A percentile compares a stretch with the other conserved stretches of the same genome.
Evolutionary conservation across 1,140 invertebrate species (phyloP).

Genomic region (Samia ricini): DNA sequence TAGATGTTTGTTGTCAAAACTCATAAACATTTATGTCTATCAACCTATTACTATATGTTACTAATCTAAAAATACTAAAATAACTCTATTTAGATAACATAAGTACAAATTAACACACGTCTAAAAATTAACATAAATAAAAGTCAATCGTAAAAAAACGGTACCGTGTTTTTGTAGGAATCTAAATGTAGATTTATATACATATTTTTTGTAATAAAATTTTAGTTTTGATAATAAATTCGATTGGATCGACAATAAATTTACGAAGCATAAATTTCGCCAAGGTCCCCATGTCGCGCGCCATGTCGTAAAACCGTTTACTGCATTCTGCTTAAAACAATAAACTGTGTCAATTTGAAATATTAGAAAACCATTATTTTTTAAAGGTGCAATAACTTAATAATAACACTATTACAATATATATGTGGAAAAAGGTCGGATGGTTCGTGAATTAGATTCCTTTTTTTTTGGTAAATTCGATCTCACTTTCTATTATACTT

Average conservation of each 20-base stretch:
- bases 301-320: constrained; percentile 33
- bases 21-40: too few species aligned
- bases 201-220: constrained; percentile 25
- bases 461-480: too few species aligned
- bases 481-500: too few species aligned
- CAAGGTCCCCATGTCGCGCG: constrained; percentile 25
- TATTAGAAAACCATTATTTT: constrained; percentile 1
- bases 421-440: too few species aligned
- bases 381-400: not conserved
- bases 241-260: constrained; percentile 36
- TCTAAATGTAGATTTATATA: not conserved
- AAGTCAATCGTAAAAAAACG: not conserved
- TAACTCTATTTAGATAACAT: too few species aligned
- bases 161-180: not conserved
- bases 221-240: constrained; percentile 45
- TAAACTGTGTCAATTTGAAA: constrained; percentile 16
- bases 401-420: too few species aligned
- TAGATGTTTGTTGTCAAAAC: too few species aligned
- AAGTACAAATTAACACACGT: not conserved
- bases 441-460: too few species aligned
- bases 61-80: too few species aligned
- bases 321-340: constrained; percentile 26
- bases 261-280: constrained; percentile 33
- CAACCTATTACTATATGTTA: too few species aligned
- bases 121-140: not conserved